These are phyloP conservation scores for Dendrocincla fuliginosa DNA, from an alignment of 2,797 vertebrate genomes.

Conservation along the genomic window DNA sequence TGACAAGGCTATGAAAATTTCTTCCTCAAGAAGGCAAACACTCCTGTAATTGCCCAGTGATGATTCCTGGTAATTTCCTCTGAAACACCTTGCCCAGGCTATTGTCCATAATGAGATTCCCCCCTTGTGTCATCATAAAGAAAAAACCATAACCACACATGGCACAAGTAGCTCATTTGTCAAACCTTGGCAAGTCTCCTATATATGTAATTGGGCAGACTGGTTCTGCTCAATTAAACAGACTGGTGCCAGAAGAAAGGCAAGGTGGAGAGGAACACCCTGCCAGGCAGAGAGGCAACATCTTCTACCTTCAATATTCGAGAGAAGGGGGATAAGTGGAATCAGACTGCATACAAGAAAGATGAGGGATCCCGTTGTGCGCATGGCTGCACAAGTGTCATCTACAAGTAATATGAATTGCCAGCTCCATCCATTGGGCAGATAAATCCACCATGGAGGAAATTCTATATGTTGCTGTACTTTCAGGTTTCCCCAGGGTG, in stretches of 20 bases:
- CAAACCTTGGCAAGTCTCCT: neutral
- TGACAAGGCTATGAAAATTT: neutral
- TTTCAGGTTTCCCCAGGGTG: neutral
- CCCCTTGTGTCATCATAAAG: neutral
- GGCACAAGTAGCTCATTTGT: neutral
- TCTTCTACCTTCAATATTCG: neutral
- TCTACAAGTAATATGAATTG: rapidly evolving
- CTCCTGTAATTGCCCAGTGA: rapidly evolving
- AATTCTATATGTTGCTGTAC: rapidly evolving
- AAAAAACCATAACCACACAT: neutral
- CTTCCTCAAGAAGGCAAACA: neutral
- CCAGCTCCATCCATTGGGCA: neutral
- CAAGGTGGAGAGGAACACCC: neutral
- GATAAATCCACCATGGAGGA: neutral
- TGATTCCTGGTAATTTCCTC: neutral
- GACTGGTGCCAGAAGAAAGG: neutral
- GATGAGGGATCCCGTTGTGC: neutral
- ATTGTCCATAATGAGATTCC: neutral
- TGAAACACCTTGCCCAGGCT: neutral
- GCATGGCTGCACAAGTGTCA: neutral
- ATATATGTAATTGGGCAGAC: neutral
- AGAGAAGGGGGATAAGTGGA: neutral
- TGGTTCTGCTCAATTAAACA: neutral
- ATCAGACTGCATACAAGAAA: rapidly evolving
- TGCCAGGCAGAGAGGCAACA: neutral